A percentile compares a stretch with the other conserved stretches of the same genome.
Evolutionary conservation across 2,888 invertebrate species (phyloP).

Genomic region (Andrena trimmerana): DNA sequence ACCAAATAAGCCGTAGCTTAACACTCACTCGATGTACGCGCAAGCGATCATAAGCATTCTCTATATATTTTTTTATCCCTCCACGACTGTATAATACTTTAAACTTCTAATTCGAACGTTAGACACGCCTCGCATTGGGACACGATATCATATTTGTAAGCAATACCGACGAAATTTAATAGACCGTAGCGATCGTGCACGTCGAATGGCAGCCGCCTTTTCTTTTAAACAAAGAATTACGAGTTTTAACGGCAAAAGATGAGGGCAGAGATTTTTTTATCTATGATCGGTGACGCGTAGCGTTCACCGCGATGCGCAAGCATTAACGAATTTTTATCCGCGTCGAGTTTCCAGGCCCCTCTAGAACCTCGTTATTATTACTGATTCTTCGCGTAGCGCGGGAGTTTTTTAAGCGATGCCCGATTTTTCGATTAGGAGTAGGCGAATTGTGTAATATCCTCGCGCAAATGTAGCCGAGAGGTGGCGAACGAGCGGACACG

Average conservation of each 20-base stretch:
- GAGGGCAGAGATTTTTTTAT: constrained; percentile 47
- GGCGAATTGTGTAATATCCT: constrained; percentile 40
- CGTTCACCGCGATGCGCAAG: constrained; percentile 43
- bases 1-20: not conserved
- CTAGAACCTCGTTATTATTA: constrained; percentile 33
- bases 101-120: not conserved
- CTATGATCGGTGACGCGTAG: constrained; percentile 38
- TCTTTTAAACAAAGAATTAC: constrained; percentile 33
- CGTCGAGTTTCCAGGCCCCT: constrained; percentile 38
- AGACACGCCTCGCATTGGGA: not conserved
- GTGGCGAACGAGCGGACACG: constrained; percentile 3
- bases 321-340: constrained; percentile 57
- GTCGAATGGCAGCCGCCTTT: constrained; percentile 33
- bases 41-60: constrained; percentile 5
- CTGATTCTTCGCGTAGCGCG: constrained; percentile 35
- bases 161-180: constrained; percentile 13
- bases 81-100: not conserved
- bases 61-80: constrained; percentile 1
- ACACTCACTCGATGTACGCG: constrained; percentile 3
- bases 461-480: constrained; percentile 38
- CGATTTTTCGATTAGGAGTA: constrained; percentile 38
- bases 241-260: constrained; percentile 9
- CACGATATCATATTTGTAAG: not conserved
- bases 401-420: constrained; percentile 50
- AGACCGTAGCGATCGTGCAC: not conserved